A percentile compares a stretch with the other conserved stretches of the same genome.
These are phyloP conservation scores for Chloroceryle inda DNA, from an alignment of 2,797 vertebrate genomes.

Conservation along the genomic window DNA sequence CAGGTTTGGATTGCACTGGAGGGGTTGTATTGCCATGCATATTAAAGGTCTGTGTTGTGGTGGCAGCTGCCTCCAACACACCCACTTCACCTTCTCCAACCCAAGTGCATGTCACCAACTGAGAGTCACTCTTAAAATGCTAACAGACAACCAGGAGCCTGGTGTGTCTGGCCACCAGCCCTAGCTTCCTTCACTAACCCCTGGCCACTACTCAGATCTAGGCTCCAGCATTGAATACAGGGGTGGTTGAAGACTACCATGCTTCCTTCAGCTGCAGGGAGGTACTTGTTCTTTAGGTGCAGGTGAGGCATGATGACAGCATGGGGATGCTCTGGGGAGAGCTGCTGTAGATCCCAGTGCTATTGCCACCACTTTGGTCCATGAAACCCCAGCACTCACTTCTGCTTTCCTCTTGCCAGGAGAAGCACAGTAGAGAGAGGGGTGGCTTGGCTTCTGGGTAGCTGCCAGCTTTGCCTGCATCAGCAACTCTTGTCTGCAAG, in stretches of 20 bases:
- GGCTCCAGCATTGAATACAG: not conserved
- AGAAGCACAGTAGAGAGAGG: not conserved
- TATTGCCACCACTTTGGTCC: not conserved
- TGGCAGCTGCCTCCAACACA: not conserved
- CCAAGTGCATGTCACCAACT: not conserved
- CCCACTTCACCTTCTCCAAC: not conserved
- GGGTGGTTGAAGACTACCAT: not conserved
- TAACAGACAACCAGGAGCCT: not conserved
- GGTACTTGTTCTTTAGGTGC: not conserved
- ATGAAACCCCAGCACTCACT: not conserved
- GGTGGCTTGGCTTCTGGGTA: not conserved
- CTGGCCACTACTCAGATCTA: accelerated
- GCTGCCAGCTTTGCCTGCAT: not conserved
- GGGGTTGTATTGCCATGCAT: not conserved
- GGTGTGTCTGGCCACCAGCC: not conserved
- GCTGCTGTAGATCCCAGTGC: not conserved
- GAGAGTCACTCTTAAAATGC: not conserved
- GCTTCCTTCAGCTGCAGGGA: not conserved
- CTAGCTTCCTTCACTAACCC: not conserved
- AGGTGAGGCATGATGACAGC: not conserved
- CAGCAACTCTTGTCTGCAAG: not conserved
- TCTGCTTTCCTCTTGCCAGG: not conserved
- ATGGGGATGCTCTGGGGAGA: not conserved
- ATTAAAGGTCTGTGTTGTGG: not conserved
- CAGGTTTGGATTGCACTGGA: not conserved